A percentile compares a stretch with the other conserved stretches of the same genome.
Evolutionary conservation across 2,888 invertebrate genomes (phyloP).

Genomic region (Micoletzkya japonica): DNA sequence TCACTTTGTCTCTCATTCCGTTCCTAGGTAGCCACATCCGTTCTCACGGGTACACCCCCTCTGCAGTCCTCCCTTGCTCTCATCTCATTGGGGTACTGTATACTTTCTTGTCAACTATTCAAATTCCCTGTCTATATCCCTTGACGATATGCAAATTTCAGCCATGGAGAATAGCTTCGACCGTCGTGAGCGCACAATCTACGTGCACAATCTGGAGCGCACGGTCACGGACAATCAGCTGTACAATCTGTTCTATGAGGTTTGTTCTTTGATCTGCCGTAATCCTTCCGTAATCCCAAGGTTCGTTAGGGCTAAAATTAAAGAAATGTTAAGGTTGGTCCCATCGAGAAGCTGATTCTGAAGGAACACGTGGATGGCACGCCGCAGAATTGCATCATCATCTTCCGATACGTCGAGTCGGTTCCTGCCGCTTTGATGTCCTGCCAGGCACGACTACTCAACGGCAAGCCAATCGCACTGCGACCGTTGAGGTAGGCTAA

Average conservation of each 20-base stretch:
- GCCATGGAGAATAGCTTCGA: constrained; percentile 26
- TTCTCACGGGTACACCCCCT: neutral
- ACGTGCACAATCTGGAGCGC: constrained; percentile 27
- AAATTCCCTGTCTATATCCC: neutral
- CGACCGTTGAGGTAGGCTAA: constrained; percentile 19
- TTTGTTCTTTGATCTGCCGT: neutral
- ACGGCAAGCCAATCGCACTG: constrained; percentile 17
- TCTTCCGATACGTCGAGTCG: constrained; percentile 28
- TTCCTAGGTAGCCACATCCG: neutral
- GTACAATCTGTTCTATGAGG: constrained; percentile 17
- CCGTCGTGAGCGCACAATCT: constrained; percentile 26
- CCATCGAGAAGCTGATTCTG: constrained; percentile 30
- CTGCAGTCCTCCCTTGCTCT: too few relatives aligned
- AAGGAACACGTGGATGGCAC: constrained; percentile 26
- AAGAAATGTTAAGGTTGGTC: constrained; percentile 29
- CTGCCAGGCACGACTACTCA: constrained; percentile 10
- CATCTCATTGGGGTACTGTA: too few relatives aligned
- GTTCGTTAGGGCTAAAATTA: neutral
- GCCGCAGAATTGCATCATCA: constrained; percentile 25
- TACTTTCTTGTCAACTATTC: neutral
- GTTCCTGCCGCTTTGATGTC: constrained; percentile 19
- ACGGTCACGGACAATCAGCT: constrained; percentile 27
- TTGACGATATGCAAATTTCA: too few relatives aligned
- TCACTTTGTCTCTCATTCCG: neutral
- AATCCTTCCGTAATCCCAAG: neutral